These are phyloP conservation scores for Crioceris asparagi DNA, from an alignment of 2,888 invertebrate genomes.

Conservation along the genomic window DNA sequence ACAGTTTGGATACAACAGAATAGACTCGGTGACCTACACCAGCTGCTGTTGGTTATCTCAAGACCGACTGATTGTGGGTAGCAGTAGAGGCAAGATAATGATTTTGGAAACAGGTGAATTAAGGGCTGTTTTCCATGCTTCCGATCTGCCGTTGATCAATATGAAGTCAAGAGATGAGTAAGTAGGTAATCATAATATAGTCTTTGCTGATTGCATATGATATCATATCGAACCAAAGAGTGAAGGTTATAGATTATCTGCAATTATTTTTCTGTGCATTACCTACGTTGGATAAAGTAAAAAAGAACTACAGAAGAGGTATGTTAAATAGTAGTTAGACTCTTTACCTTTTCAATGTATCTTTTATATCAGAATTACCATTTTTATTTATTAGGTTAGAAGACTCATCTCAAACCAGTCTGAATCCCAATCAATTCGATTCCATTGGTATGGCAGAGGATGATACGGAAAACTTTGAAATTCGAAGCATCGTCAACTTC, in stretches of 20 bases:
- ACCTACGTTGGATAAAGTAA: no score
- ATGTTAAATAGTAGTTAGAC: no score
- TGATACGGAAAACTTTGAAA: conserved; percentile 31
- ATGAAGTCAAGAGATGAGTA: conserved; percentile 51
- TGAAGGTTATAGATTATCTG: no score
- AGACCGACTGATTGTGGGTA: conserved; percentile 76
- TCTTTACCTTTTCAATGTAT: no score
- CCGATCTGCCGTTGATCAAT: conserved; percentile 48
- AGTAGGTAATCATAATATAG: no score
- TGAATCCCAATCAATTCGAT: conserved; percentile 7
- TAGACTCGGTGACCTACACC: conserved; percentile 62
- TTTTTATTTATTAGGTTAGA: conserved; percentile 17
- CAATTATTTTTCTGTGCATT: no score
- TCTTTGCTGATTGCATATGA: no score
- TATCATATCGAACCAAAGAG: no score
- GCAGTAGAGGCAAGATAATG: conserved; percentile 62
- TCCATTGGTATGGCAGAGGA: neutral
- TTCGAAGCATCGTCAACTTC: conserved; percentile 44
- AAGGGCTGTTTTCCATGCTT: conserved; percentile 53
- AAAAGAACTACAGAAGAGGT: no score
- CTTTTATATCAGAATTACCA: no score
- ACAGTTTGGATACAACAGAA: conserved; percentile 75
- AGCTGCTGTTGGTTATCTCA: conserved; percentile 73
- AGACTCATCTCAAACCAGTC: conserved; percentile 37
- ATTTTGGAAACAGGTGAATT: conserved; percentile 80